Evolutionary conservation across 2,888 invertebrate species (phyloP).

Genomic region (Tenodera sinensis): DNA sequence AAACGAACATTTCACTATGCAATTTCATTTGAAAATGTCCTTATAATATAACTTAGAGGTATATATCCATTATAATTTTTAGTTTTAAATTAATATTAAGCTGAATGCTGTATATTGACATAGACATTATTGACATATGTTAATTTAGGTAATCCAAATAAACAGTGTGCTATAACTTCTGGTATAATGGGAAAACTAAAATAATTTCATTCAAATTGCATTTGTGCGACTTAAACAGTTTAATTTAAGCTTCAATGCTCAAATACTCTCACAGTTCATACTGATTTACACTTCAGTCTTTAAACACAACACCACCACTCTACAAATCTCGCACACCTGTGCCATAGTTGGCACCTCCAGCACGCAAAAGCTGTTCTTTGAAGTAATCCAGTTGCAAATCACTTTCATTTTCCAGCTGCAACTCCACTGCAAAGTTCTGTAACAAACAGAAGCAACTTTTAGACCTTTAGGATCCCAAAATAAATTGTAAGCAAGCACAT

Average conservation of each 20-base stretch:
- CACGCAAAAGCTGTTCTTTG: conserved; percentile 64
- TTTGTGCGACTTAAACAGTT: not conserved
- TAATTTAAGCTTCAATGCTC: not conserved
- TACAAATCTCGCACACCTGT: conserved; percentile 66
- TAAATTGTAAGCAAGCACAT: not conserved
- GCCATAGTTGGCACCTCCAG: conserved; percentile 78
- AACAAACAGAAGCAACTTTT: conserved; percentile 37
- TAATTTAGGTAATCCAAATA: no score
- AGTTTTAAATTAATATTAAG: not conserved
- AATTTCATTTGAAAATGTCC: not conserved
- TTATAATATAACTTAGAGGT: no score
- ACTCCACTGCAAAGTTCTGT: conserved; percentile 75
- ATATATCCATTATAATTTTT: not conserved
- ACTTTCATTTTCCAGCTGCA: conserved; percentile 63
- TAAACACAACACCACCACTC: not conserved
- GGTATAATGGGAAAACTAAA: not conserved
- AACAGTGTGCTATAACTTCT: not conserved
- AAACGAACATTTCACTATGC: not conserved
- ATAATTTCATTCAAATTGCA: not conserved
- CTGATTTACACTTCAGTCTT: not conserved
- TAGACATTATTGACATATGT: no score
- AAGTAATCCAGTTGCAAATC: conserved; percentile 70
- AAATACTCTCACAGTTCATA: not conserved
- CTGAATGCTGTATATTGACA: not conserved
- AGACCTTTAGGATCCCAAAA: not conserved